A percentile compares a stretch with the other conserved stretches of the same genome.
Evolutionary conservation across 2,888 invertebrate genomes (phyloP).

Genomic region (Leptopilina syphax): DNA sequence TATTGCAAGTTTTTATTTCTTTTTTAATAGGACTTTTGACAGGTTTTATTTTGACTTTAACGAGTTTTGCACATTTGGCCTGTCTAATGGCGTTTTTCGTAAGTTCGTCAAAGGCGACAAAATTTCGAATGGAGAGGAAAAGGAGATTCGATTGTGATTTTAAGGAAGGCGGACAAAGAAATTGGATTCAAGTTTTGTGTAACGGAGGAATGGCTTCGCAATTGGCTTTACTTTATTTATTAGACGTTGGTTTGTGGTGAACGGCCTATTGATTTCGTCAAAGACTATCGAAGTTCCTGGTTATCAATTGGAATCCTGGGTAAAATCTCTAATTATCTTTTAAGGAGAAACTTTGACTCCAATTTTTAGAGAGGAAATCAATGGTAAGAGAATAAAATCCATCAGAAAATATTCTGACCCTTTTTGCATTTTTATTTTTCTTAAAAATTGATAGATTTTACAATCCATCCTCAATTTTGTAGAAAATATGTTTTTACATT

Average conservation of each 20-base stretch:
- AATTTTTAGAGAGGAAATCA: too few species aligned
- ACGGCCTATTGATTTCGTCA: conserved; percentile 86
- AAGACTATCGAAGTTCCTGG: conserved; percentile 89
- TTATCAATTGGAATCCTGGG: conserved; percentile 88
- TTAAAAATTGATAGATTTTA: too few species aligned
- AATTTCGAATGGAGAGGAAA: conserved; percentile 83
- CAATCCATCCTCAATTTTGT: too few species aligned
- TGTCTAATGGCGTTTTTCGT: conserved; percentile 88
- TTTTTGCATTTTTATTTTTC: too few species aligned
- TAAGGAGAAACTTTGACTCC: too few species aligned
- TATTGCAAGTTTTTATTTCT: not conserved
- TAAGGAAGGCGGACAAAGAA: conserved; percentile 91
- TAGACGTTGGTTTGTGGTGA: conserved; percentile 89
- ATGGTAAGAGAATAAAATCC: too few species aligned
- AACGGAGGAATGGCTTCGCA: conserved; percentile 93
- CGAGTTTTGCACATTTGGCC: conserved; percentile 87
- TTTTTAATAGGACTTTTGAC: conserved; percentile 81
- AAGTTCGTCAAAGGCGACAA: conserved; percentile 89
- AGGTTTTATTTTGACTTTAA: conserved; percentile 87
- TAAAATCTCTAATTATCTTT: conserved; percentile 65
- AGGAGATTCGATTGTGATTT: conserved; percentile 86
- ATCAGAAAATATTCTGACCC: too few species aligned
- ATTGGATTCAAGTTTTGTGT: conserved; percentile 93
- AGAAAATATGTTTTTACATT: too few species aligned
- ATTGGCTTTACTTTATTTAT: conserved; percentile 85